Conservation (phyloP, 2,113 vertebrate species). For the Vidua macroura region DNA sequence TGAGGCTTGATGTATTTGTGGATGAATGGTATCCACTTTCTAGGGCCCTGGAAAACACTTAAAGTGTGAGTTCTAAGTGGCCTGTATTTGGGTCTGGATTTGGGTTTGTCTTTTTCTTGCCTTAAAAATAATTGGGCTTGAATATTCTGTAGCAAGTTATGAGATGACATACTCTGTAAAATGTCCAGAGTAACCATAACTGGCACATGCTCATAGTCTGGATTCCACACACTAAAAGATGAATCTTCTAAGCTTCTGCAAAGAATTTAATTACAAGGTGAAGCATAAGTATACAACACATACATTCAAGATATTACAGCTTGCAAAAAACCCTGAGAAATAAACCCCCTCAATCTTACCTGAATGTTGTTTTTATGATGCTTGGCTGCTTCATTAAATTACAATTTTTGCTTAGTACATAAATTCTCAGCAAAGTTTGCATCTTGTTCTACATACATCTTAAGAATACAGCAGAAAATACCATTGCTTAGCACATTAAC, state of each 20-base stretch:
- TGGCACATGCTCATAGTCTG: neutral
- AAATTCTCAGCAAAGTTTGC: conserved; percentile 3
- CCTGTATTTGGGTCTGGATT: neutral
- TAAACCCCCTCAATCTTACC: neutral
- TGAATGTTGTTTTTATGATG: neutral
- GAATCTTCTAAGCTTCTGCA: neutral
- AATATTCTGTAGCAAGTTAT: neutral
- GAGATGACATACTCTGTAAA: neutral
- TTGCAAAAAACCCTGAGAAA: neutral
- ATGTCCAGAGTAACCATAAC: neutral
- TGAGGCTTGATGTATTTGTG: neutral
- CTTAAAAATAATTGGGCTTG: neutral
- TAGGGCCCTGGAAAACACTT: neutral
- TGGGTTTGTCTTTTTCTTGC: neutral
- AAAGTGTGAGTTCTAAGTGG: neutral
- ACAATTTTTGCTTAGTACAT: conserved; percentile 5
- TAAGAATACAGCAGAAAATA: conserved; percentile 44
- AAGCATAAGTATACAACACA: neutral
- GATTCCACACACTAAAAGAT: neutral
- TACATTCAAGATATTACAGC: neutral
- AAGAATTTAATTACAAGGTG: neutral
- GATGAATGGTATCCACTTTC: neutral
- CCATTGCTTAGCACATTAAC: conserved; percentile 42
- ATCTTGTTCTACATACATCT: conserved; percentile 21
- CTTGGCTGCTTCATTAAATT: conserved; percentile 6